A percentile compares a stretch with the other conserved stretches of the same genome.
These are phyloP conservation scores for Megaceryle torquata DNA, from an alignment of 2,113 vertebrate genomes.

Conservation along the genomic window DNA sequence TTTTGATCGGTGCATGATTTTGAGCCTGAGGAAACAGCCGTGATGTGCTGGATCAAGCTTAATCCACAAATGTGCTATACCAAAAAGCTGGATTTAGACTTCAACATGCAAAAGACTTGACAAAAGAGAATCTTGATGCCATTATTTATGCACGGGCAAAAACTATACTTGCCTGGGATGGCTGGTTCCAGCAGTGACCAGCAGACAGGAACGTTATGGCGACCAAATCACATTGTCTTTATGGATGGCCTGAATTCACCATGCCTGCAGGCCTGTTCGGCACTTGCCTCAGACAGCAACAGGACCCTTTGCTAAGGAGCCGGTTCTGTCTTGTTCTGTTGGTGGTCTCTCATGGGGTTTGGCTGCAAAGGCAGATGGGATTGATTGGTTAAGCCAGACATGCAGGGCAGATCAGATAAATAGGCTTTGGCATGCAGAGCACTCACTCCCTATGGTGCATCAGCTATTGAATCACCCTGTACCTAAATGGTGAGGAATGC, in stretches of 20 bases:
- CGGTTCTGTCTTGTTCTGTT: background rate
- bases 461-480: background rate
- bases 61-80: background rate
- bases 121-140: background rate
- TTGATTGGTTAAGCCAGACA: fast-evolving
- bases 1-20: background rate
- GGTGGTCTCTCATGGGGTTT: background rate
- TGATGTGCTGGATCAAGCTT: background rate
- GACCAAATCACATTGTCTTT: fast-evolving
- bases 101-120: background rate
- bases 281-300: fast-evolving
- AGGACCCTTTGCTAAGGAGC: background rate
- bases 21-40: fast-evolving
- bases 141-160: background rate
- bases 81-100: background rate
- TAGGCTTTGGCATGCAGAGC: fast-evolving
- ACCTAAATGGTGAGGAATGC: background rate
- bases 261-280: fast-evolving
- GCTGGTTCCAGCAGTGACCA: background rate
- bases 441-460: background rate
- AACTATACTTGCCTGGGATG: background rate
- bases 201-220: background rate
- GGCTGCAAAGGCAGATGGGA: background rate
- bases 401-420: background rate
- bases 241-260: background rate